phyloP scores from a whole-genome alignment of 2,888 invertebrate genomes.

The Scrobipalpa costella region DNA sequence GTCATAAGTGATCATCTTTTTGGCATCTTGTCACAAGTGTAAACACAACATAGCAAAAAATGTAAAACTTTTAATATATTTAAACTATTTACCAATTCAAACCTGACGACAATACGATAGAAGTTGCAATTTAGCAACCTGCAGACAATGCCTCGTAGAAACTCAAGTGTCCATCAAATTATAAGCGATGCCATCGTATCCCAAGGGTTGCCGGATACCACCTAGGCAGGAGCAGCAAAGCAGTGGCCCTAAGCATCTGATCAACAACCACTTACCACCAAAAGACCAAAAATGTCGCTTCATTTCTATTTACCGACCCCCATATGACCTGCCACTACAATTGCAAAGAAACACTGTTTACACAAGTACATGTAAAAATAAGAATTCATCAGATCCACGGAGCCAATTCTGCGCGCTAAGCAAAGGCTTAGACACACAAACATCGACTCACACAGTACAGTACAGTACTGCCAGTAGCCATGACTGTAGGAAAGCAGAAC shows the following conservation, averaged over 20 bases:
- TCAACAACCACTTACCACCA: neutral
- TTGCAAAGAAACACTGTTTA: neutral
- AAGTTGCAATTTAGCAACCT: neutral
- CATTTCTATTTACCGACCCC: neutral
- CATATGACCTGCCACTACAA: neutral
- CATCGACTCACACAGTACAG: neutral
- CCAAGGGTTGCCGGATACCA: neutral
- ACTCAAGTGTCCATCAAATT: neutral
- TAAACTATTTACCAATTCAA: neutral
- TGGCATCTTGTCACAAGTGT: too few relatives aligned
- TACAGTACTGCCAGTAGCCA: too few relatives aligned
- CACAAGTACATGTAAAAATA: neutral
- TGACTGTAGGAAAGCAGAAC: neutral
- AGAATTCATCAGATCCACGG: too few relatives aligned
- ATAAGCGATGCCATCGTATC: slow-evolving; percentile 8
- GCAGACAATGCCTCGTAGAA: slow-evolving; percentile 13
- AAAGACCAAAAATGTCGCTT: neutral
- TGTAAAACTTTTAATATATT: neutral
- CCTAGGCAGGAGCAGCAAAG: neutral
- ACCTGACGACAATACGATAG: neutral
- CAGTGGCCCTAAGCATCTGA: neutral
- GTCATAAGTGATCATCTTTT: too few relatives aligned
- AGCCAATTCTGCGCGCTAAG: neutral
- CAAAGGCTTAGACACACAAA: neutral
- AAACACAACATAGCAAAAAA: neutral